Base-by-base conservation (phyloP, 37 sponge, comb jelly and placozoan genomes). In the Axinella damicornis region DNA sequence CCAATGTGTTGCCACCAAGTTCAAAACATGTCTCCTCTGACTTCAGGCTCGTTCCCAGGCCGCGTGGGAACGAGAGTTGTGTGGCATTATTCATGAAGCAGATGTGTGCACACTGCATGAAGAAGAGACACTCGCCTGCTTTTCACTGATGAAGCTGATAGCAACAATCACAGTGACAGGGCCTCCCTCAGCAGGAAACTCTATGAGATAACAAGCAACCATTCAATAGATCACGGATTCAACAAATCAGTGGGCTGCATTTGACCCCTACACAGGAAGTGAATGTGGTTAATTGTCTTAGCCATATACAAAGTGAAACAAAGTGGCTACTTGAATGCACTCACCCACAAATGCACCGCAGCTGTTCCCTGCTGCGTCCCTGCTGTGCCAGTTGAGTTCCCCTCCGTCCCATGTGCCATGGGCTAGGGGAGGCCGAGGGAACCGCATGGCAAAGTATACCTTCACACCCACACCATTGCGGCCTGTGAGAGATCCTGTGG, bases 401-500 rank as follows among this genome's bases (percentile, higher is more conserved):
- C 62, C 46, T 59, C 76, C 53, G 11, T 78, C 73, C 90, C 90
- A 89, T 6, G 73, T 65, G 20, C 90, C 90, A 77, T 52, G 54
- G 0, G 18, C 54, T 20, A 38, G 32, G 5, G 60, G 18, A 22
- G 39, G 21, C 20, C 21, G 22, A 30, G 19, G 25, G 57, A 83
- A 57, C 9, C 21, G 34, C 0, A 58, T 67, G 5, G 57, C 78
- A 89, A 83, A 89, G 59, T 89, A 89, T 41, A 83, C 78, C 40
- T 69, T 33, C 65, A 89, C 72, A 0, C 90, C 90, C 56, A 18
- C 28, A 2, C 90, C 90, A 78, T 89, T 89, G 2, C 90, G 69
- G 24, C 90, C 84, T 54, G 90, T 89, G 35, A 89, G 38, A 52
- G 73, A 57, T 14, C 90, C 90, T 83, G n/a, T n/a, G n/a, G n/a